A percentile compares a stretch with the other conserved stretches of the same genome.
Evolutionary conservation across 2,888 invertebrate genomes (phyloP).

Genomic region (Oligia latruncula): DNA sequence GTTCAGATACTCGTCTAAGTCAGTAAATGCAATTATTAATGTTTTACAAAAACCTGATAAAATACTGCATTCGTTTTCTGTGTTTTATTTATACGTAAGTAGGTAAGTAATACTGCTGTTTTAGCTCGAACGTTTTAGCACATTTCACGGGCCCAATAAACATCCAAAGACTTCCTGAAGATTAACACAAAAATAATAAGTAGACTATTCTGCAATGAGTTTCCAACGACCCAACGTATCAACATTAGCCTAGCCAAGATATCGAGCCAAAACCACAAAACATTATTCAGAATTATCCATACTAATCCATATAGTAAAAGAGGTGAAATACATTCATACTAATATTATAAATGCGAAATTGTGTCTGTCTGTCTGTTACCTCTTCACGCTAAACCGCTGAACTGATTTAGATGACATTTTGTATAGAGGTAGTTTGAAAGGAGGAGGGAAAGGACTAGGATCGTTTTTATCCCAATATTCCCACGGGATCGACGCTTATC

Average conservation of each 20-base stretch:
- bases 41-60: slow-evolving; percentile 12
- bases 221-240: neutral
- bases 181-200: neutral
- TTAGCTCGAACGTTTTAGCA: neutral
- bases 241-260: neutral
- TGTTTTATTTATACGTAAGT: slow-evolving; percentile 12
- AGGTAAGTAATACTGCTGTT: neutral
- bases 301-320: too few relatives aligned
- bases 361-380: too few relatives aligned
- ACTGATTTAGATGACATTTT: too few relatives aligned
- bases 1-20: slow-evolving; percentile 44
- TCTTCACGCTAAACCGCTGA: too few relatives aligned
- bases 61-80: slow-evolving; percentile 5
- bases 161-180: too few relatives aligned
- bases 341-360: too few relatives aligned
- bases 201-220: neutral
- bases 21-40: slow-evolving; percentile 37
- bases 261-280: neutral
- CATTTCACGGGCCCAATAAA: neutral
- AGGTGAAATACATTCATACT: too few relatives aligned
- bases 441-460: too few relatives aligned
- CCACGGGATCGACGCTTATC: too few relatives aligned
- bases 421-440: too few relatives aligned
- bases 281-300: neutral
- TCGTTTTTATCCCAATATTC: too few relatives aligned